Base-by-base conservation (phyloP, 2,797 vertebrate species). In the Merluccius polli region DNA sequence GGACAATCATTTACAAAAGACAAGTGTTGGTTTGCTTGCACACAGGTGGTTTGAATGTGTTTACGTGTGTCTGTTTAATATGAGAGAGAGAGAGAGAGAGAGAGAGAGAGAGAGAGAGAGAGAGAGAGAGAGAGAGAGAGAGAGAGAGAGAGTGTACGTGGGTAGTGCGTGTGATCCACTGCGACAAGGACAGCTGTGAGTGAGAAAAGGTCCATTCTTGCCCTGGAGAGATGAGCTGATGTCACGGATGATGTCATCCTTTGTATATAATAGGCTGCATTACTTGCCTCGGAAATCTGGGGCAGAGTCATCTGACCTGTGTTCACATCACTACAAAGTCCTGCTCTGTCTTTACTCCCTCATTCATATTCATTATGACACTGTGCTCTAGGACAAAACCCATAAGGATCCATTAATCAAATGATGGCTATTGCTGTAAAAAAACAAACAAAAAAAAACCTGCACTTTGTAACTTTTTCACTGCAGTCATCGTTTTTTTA, bases 191-290 rank as follows among this genome's bases (percentile, higher is more conserved):
- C 63, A 76, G 38, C 73, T 78, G 67, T 76, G 73, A 79, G 76
- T 78, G 84, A 90, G 84, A 93, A 93, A 90, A 85, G 91, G 83
- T 70, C 86, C 88, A 90, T 94, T 94, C 91, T 92, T 90, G 85
- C 81, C 75, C 84, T 73, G 85, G 88, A 90, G 90, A 91, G 75
- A 90, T 90, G 78, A 73, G 78, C 75, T 89, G 90, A 93, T 93
- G 91, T 93, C 91, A 92, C 89, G 88, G 88, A 83, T 94, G 93
- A 95, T 92, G 93, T 94, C 93, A 95, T 85, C 88, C 88, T 89
- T 85, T 86, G 81, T 84, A 84, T 85, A 94, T 90, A 93, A 93
- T 90, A 82, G 83, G 75, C 87, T 85, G 85, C 88, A 85, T 87
- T 91, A 85, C 85, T 85, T 87, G 87, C 77, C 87, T 84, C 86